These are phyloP conservation scores for Theonella swinhoei DNA, from an alignment of 37 sponge, comb jelly and placozoan species.

Conservation along the genomic window DNA sequence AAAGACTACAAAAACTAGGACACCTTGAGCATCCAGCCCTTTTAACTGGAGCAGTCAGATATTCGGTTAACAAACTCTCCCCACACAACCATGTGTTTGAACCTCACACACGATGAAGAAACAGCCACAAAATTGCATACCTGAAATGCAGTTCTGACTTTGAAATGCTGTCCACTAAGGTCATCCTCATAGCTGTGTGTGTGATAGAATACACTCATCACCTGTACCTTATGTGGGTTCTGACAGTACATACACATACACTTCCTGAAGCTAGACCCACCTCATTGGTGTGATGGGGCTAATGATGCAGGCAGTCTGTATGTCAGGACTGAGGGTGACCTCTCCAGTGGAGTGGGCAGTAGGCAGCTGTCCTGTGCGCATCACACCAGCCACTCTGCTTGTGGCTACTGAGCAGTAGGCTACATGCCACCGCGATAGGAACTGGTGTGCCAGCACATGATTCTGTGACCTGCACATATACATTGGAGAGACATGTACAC, in stretches of 20 bases:
- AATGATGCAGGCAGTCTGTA: conserved; percentile 25
- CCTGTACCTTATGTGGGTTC: background rate
- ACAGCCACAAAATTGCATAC: background rate
- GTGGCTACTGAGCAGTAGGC: conserved; percentile 42
- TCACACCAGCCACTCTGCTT: conserved; percentile 15
- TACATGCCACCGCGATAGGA: conserved; percentile 37
- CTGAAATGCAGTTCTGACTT: conserved; percentile 34
- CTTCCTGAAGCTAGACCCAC: no score
- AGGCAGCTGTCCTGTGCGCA: conserved; percentile 48
- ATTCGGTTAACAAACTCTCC: no score
- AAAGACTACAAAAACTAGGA: no score
- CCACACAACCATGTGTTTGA: no score
- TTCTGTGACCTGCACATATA: conserved; percentile 42
- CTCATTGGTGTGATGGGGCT: conserved; percentile 10
- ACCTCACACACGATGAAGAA: background rate
- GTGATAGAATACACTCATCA: background rate
- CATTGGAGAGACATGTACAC: background rate
- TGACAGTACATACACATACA: no score
- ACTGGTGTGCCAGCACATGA: conserved; percentile 37
- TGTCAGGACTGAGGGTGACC: conserved; percentile 46
- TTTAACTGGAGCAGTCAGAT: no score
- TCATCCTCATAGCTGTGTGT: conserved; percentile 28
- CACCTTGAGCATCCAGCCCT: no score
- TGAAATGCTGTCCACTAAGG: background rate
- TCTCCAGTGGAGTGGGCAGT: conserved; percentile 18